Percentiles rank a stretch among this genome's conserved stretches.
These are phyloP conservation scores for Pollimyrus isidori DNA, from an alignment of 2,113 vertebrate genomes.

Conservation along the genomic window DNA sequence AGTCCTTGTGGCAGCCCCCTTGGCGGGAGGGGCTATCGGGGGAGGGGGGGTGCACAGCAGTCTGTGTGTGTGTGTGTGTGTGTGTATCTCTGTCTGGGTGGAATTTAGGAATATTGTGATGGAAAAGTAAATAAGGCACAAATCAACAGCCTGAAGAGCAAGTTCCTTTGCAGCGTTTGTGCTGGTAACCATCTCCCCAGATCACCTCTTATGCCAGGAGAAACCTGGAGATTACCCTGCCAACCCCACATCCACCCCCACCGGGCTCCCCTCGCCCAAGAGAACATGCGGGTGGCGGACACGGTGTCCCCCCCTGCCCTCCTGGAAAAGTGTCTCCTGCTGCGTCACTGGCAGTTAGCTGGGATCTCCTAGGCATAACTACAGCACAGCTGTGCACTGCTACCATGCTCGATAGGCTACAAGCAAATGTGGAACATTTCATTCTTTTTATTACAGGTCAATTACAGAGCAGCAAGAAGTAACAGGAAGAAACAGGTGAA, in stretches of 20 bases:
- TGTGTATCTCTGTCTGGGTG: neutral
- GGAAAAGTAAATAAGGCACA: neutral
- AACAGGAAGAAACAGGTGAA: neutral
- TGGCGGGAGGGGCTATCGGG: conserved; percentile 23
- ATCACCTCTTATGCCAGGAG: neutral
- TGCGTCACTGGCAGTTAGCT: neutral
- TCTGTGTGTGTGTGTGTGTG: neutral
- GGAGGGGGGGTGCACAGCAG: neutral
- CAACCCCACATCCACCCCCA: neutral
- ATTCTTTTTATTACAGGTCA: neutral
- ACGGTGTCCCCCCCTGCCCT: neutral
- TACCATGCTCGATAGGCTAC: neutral
- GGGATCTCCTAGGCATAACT: neutral
- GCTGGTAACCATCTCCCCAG: neutral
- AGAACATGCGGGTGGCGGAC: neutral
- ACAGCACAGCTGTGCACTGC: neutral
- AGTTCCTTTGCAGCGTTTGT: neutral
- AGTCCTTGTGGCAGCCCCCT: conserved; percentile 23
- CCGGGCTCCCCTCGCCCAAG: neutral
- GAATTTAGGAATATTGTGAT: neutral
- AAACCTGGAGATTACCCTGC: neutral
- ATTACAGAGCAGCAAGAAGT: neutral
- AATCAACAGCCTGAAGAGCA: neutral
- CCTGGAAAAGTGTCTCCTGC: neutral
- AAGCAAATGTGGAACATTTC: neutral